Base-by-base conservation (phyloP, 2,797 vertebrate species). In the Hippoglossus hippoglossus region DNA sequence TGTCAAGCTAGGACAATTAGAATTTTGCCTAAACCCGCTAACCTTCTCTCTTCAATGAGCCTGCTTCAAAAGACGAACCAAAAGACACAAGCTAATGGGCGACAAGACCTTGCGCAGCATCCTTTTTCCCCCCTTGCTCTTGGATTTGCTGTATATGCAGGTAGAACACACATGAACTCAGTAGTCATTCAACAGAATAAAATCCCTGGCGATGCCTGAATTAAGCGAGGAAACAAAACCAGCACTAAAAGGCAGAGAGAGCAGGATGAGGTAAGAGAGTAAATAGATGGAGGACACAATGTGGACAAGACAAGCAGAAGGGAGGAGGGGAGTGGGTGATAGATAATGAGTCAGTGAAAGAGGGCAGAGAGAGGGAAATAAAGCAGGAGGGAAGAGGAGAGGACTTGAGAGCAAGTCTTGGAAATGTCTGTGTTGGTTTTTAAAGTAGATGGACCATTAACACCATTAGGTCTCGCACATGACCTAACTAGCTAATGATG, bases 181-280 rank as follows among this genome's bases (percentile, higher is more conserved):
- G 73, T 22, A 75, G 75, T 80, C 83, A 84, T 87, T 87, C 79
- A 88, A 62, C 59, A 67, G 44, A 77, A 64, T 44, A 53, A 24
- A 73, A 64, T 71, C 65, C 59, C 63, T 52, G 58, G n/a, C 75
- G 54, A 65, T 63, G 69, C 79, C 69, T 83, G 75, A 77, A 79
- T 89, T 75, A 89, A 66, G 77, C 59, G 56, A 59, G 70, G 72
- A 81, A 79, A 84, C 74, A 86, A 85, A 84, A 76, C 61, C 73
- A 25, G 46, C 6, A 25, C 72, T 79, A 84, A 90, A 76, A 86
- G 79, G 73, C 47, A 65, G 53, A 52, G 73, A 62, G 81, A 75
- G 76, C 16, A 71, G 75, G 78, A 80, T 34, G 71, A 13, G 34
- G 46, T n/a, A 49, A 61, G 57, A 73, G 80, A 83, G 73, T 67